Evolutionary conservation across 2,888 invertebrate genomes (phyloP).

Genomic region (Patella pellucida): DNA sequence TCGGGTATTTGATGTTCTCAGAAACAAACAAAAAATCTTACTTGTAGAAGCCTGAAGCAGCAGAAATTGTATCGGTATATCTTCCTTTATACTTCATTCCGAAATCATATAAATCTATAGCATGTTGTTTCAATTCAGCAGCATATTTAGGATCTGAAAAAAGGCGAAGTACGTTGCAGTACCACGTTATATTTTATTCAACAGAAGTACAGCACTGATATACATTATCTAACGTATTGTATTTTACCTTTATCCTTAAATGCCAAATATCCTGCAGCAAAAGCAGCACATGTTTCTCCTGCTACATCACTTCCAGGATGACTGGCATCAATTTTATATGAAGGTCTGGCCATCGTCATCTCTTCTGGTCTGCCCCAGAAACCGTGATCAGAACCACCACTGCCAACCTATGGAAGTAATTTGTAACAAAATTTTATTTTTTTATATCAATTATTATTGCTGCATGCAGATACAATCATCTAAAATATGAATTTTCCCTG

Average conservation of each 20-base stretch:
- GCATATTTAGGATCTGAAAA: conserved; percentile 46
- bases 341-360: conserved; percentile 74
- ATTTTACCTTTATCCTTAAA: conserved; percentile 63
- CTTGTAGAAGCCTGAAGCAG: conserved; percentile 38
- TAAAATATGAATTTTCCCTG: too few species aligned
- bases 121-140: conserved; percentile 42
- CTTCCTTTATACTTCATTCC: conserved; percentile 26
- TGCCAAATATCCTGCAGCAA: conserved; percentile 75
- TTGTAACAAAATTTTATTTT: too few species aligned
- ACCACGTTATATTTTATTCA: too few species aligned
- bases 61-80: conserved; percentile 25
- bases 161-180: neutral
- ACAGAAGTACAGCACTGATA: too few species aligned
- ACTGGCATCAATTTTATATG: conserved; percentile 75
- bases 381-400: conserved; percentile 74
- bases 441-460: too few species aligned
- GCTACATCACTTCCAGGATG: conserved; percentile 77
- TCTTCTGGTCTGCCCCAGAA: conserved; percentile 79
- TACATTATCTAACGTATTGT: too few species aligned
- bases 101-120: conserved; percentile 39
- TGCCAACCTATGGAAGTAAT: conserved; percentile 46
- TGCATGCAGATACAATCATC: too few species aligned
- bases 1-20: too few species aligned
- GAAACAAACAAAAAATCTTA: conserved; percentile 19
- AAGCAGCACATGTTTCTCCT: conserved; percentile 76